Base-by-base conservation (phyloP, 2,888 invertebrate species). In the Polydrusus pterygomalis region DNA sequence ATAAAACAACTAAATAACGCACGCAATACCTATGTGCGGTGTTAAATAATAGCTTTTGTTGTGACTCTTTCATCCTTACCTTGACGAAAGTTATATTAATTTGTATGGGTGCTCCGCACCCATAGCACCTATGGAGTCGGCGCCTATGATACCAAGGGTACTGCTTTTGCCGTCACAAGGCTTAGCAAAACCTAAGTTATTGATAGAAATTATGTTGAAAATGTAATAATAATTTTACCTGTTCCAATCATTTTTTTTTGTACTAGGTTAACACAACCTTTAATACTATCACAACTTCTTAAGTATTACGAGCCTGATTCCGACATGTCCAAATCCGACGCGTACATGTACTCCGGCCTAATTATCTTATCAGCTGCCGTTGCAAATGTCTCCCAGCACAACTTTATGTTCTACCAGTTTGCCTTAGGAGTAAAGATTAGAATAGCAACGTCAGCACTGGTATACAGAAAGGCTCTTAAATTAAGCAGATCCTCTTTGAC, bases 361-460 rank as follows among this genome's bases (percentile, higher is more conserved):
- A 92, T 96, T 38, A 91, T 95, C 11, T n/a, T 78, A 13, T 71
- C 73, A 15, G 30, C 79, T 15, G 49, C 78, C 7, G 2, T 76
- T 6, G 73, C 75, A 25, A 92, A 95, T 34, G 88, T 96, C 6
- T 76, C 82, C 17, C 77, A 77, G 15, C 87, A 98, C 88, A 95
- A 95, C 0, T 96, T 95, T 85, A 96, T 97, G 92, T 92, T 96
- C 90, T 93, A 92, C 17, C 91, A 95, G 15, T 89, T 94, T 68
- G 93, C 95, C 81, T 91, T 95, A 87, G 96, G 96, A 60, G 94
- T 96, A 95, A 92, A 94, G 87, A 90, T 96, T 84, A 89, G 96
- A 13, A 91, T 96, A 0, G 95, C 95, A 0, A 93, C 94, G 83
- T 95, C 95, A 83, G 93, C 95, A 0, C 88, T 97, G 30, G 92